These are phyloP conservation scores for Mustela lutreola DNA, from an alignment of 2,113 vertebrate genomes.

Conservation along the genomic window DNA sequence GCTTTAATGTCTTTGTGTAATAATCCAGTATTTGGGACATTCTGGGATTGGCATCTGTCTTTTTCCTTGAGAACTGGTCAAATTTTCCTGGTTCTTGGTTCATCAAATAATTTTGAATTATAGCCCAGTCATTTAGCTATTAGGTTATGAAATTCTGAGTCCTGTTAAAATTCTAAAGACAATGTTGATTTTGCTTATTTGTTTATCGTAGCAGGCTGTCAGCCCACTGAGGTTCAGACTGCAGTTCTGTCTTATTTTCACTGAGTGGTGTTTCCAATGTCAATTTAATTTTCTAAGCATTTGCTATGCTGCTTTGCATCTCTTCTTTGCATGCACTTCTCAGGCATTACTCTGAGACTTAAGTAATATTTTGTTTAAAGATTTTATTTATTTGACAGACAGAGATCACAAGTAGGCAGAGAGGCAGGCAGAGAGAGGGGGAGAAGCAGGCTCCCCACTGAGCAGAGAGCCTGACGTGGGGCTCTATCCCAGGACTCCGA, in stretches of 20 bases:
- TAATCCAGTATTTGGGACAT: not conserved
- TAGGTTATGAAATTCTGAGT: not conserved
- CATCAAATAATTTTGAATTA: not conserved
- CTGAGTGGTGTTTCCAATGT: not conserved
- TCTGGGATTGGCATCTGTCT: not conserved
- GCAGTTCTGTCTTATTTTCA: not conserved
- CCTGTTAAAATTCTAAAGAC: not conserved
- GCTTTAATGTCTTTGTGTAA: not conserved
- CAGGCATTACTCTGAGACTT: not conserved
- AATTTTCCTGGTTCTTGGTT: constrained; percentile 35
- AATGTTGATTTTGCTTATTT: constrained; percentile 33
- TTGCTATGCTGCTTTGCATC: not conserved
- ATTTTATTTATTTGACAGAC: too few relatives aligned
- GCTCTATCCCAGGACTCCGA: too few relatives aligned
- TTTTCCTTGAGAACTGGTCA: not conserved
- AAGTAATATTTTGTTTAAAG: not conserved
- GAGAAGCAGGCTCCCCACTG: too few relatives aligned
- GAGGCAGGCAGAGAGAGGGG: too few relatives aligned
- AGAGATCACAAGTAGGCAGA: too few relatives aligned
- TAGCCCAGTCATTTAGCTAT: not conserved
- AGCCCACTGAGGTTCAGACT: not conserved
- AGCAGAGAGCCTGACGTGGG: too few relatives aligned
- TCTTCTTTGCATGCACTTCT: not conserved
- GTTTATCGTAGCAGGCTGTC: not conserved
- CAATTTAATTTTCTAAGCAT: not conserved